Evolutionary conservation across 2,888 invertebrate species (phyloP).

Genomic region (Laothoe populi): DNA sequence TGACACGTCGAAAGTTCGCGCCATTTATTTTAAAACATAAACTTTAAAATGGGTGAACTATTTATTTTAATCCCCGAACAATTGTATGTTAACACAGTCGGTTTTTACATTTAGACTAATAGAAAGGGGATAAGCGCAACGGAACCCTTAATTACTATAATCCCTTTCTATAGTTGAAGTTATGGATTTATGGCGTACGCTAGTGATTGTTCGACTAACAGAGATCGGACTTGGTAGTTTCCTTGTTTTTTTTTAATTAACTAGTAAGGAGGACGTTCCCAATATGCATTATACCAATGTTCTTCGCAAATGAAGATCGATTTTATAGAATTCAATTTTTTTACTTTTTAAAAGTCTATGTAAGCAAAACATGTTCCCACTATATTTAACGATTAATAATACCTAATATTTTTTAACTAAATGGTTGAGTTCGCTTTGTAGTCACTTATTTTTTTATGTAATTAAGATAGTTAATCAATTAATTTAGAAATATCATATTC

Average conservation of each 20-base stretch:
- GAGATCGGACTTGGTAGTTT: conserved; percentile 40
- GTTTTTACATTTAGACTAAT: conserved; percentile 34
- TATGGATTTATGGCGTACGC: conserved; percentile 35
- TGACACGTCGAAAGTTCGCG: not conserved
- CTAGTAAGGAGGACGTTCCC: no score
- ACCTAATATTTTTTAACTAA: no score
- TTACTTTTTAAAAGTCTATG: no score
- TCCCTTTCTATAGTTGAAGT: conserved; percentile 64
- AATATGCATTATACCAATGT: no score
- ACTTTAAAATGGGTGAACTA: conserved; percentile 10
- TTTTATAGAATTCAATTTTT: no score
- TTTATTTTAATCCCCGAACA: conserved; percentile 13
- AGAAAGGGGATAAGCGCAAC: conserved; percentile 67
- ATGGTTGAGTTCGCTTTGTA: no score
- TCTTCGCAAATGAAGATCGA: no score
- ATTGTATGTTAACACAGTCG: conserved; percentile 33
- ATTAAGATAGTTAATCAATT: no score
- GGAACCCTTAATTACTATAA: conserved; percentile 69
- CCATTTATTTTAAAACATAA: not conserved
- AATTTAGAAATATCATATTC: no score
- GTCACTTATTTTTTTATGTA: no score
- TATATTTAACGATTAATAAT: no score
- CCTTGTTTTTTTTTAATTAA: not conserved
- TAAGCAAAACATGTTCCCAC: no score
- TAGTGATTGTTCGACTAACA: conserved; percentile 50